Percentiles rank a stretch among this genome's conserved stretches.
phyloP scores from a whole-genome alignment of 1,140 invertebrate genomes.

The Temnothorax curvispinosus region DNA sequence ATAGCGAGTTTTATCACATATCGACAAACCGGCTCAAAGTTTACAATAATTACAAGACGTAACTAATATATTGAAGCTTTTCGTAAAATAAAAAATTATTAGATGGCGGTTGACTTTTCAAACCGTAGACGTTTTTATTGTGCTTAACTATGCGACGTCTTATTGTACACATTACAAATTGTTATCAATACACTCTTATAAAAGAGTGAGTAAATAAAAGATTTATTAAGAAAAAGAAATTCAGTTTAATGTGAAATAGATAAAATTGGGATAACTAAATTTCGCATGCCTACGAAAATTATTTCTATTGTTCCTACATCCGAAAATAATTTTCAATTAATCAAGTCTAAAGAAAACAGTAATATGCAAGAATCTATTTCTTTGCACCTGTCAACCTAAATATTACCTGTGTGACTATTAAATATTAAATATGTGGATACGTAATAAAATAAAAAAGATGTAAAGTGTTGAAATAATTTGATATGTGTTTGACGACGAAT shows the following conservation, averaged over 20 bases:
- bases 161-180: constrained; percentile 77
- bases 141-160: constrained; percentile 76
- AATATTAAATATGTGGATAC: constrained; percentile 22
- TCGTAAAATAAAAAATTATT: constrained; percentile 68
- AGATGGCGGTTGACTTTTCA: constrained; percentile 71
- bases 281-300: constrained; percentile 18
- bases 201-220: constrained; percentile 76
- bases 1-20: constrained; percentile 65
- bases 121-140: constrained; percentile 79
- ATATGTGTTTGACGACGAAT: constrained; percentile 22
- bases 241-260: background rate
- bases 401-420: constrained; percentile 18
- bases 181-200: constrained; percentile 72
- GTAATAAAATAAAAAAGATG: constrained; percentile 11
- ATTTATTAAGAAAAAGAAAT: constrained; percentile 59
- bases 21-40: constrained; percentile 77
- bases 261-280: background rate
- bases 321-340: constrained; percentile 13
- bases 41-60: constrained; percentile 81
- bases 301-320: background rate
- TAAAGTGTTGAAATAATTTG: constrained; percentile 49
- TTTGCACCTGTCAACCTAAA: background rate
- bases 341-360: background rate
- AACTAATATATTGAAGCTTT: constrained; percentile 71
- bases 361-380: background rate